Conservation (phyloP, 2,797 vertebrate genomes). For the Stomatorhinus walkeri region DNA sequence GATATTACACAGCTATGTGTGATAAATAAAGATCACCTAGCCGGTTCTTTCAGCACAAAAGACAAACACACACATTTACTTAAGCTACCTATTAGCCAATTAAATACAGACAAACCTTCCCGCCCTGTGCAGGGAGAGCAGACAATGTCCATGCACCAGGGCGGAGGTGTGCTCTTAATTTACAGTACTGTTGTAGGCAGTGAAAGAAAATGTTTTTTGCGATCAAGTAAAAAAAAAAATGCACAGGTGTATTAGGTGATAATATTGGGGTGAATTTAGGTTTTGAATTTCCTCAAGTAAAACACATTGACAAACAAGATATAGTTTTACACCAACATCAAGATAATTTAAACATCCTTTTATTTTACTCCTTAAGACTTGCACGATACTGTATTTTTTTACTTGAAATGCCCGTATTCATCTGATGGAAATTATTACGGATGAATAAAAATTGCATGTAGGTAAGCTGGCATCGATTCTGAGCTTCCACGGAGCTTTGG, state of each 20-base stretch:
- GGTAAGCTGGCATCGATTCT: background rate
- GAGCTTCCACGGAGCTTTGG: background rate
- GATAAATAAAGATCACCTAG: background rate
- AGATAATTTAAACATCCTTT: background rate
- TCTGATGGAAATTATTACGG: background rate
- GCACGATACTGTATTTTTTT: background rate
- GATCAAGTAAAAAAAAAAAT: background rate
- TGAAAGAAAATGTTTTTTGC: background rate
- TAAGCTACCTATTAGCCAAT: background rate
- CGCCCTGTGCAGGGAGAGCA: background rate
- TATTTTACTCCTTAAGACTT: background rate
- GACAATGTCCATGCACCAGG: background rate
- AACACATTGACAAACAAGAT: background rate
- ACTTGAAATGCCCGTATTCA: background rate
- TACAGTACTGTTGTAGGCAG: background rate
- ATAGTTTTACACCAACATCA: background rate
- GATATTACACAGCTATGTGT: background rate
- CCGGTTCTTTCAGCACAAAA: background rate
- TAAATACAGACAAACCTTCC: background rate
- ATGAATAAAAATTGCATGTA: background rate
- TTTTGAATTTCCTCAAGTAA: background rate
- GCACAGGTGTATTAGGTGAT: background rate
- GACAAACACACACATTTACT: background rate
- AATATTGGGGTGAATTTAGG: background rate
- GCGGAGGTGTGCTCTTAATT: background rate